Percentiles rank a stretch among this genome's conserved stretches.
phyloP scores from a whole-genome alignment of 2,113 vertebrate genomes.

The Narcine bancroftii region DNA sequence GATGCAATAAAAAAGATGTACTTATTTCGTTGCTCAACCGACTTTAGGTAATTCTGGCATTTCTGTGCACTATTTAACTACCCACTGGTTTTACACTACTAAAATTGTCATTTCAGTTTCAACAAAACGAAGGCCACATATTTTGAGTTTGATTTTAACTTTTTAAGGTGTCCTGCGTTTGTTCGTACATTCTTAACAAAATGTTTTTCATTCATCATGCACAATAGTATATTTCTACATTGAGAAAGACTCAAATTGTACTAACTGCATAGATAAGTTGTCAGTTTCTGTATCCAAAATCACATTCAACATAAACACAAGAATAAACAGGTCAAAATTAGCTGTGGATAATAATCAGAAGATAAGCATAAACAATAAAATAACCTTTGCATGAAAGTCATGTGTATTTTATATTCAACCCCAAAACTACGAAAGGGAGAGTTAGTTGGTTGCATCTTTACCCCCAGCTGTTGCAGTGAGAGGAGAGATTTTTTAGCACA shows the following conservation, averaged over 20 bases:
- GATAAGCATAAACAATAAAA: constrained; percentile 42
- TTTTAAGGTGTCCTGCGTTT: neutral
- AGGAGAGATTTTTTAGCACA: constrained; percentile 73
- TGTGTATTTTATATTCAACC: constrained; percentile 85
- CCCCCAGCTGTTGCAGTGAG: constrained; percentile 80
- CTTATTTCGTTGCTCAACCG: neutral
- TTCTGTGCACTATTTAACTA: neutral
- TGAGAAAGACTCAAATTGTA: neutral
- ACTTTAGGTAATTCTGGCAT: neutral
- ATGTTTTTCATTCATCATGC: neutral
- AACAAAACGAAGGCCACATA: neutral
- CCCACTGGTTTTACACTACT: neutral
- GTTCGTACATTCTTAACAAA: neutral
- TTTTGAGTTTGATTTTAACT: neutral
- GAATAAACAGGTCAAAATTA: constrained; percentile 8
- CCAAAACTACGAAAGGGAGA: constrained; percentile 68
- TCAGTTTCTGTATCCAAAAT: neutral
- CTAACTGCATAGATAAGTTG: neutral
- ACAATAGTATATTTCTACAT: neutral
- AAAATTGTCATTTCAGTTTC: neutral
- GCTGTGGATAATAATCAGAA: constrained; percentile 13
- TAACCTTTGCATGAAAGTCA: constrained; percentile 78
- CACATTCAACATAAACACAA: no score
- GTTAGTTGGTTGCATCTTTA: constrained; percentile 85
- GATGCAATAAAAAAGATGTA: neutral